Conservation (phyloP, 2,888 invertebrate genomes). For the Aspidiotus rigidus region DNA sequence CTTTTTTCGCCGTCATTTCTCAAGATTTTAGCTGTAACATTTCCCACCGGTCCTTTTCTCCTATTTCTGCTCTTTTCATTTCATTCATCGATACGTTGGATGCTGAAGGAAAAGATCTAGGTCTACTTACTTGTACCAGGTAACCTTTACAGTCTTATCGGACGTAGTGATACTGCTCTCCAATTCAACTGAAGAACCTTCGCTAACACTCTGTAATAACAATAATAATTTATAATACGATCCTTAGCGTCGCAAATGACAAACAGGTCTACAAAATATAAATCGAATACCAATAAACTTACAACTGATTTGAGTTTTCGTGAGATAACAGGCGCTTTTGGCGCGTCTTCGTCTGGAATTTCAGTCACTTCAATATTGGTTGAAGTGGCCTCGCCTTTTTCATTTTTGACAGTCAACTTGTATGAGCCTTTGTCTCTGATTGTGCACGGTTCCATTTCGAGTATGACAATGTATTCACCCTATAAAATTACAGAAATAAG, state of each 20-base stretch:
- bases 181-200: constrained; percentile 70
- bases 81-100: too few relatives aligned
- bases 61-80: too few relatives aligned
- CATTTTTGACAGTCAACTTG: constrained; percentile 82
- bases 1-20: too few relatives aligned
- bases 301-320: constrained; percentile 68
- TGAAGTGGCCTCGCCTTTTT: constrained; percentile 84
- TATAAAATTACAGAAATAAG: constrained; percentile 42
- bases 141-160: constrained; percentile 70
- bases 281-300: constrained; percentile 42
- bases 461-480: constrained; percentile 81
- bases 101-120: too few relatives aligned
- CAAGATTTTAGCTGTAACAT: too few relatives aligned
- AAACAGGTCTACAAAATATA: background rate
- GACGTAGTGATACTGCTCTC: constrained; percentile 61
- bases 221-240: constrained; percentile 30
- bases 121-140: constrained; percentile 68
- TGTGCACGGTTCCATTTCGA: constrained; percentile 77
- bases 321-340: constrained; percentile 62
- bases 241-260: too few relatives aligned
- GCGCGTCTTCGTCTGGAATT: constrained; percentile 62
- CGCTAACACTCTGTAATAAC: constrained; percentile 53
- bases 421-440: constrained; percentile 77
- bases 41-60: too few relatives aligned
- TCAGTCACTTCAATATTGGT: constrained; percentile 79